Evolutionary conservation across 2,888 invertebrate species (phyloP), one percentile per base, ranked within the genome.

Genomic region (Athripsodes cinereus): DNA sequence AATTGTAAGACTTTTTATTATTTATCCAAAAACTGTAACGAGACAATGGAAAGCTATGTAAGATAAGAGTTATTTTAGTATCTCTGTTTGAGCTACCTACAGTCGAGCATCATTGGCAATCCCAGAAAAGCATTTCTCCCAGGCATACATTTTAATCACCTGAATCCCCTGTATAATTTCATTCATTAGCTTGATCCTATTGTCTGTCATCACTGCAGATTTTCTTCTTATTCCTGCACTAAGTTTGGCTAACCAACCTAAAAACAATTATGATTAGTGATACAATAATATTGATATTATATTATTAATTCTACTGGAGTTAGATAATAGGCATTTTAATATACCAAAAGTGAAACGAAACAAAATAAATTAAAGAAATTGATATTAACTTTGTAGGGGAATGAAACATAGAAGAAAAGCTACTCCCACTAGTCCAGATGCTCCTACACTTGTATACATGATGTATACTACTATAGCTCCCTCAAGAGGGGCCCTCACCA

Each of bases 91-190:
- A n/a, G n/a, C n/a, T n/a, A 71, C 80, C 71, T 70, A 90, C 89
- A 78, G 83, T 66, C 94, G 79, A 0, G 91, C 86, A 35, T 82
- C 75, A 5, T 84, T 85, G 6, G 94, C 85, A 34, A 92, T 79
- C 35, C 80, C 77, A 0, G 85, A 84, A 68, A 92, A 92, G 0
- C 89, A 88, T 40, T 82, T 82, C 70, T 93, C 93, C 87, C 92
- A 93, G 0, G 90, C 88, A 68, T 91, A 92, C 91, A 92, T 92
- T 70, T 93, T 93, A 64, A 93, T 89, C 0, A 92, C 88, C 61
- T 90, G 84, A 66, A 93, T 89, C 2, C 90, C 91, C 57, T 84
- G 84, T 34, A 93, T 85, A 0, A 92, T 87, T 70, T 93, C 96
- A 69, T 90, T 92, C 92, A 96, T 95, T 1, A 95, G 71, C 21